Conservation (phyloP, 2,113 vertebrate species). For the Syngnathus typhle region DNA sequence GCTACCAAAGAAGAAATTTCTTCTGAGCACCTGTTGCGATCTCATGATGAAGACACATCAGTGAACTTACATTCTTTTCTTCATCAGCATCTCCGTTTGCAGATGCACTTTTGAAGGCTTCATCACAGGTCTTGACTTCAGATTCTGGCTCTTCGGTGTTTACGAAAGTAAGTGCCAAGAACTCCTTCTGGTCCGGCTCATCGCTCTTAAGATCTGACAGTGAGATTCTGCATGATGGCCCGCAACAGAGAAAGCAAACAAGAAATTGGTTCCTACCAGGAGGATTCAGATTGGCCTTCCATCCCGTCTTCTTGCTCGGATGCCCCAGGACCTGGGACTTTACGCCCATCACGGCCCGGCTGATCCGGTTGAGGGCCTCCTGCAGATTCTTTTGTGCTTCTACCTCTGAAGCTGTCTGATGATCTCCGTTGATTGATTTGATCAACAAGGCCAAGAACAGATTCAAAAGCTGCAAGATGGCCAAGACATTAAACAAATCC, state of each 20-base stretch:
- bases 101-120: slow-evolving; percentile 72
- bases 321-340: slow-evolving; percentile 63
- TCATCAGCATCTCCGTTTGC: slow-evolving; percentile 72
- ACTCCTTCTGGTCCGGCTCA: slow-evolving; percentile 23
- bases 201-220: neutral
- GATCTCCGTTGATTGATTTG: slow-evolving; percentile 91
- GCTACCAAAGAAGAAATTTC: slow-evolving; percentile 10
- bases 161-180: slow-evolving; percentile 30
- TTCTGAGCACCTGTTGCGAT: neutral
- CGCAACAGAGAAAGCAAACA: neutral
- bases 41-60: neutral
- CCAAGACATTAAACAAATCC: neutral
- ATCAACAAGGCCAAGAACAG: slow-evolving; percentile 92
- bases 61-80: slow-evolving; percentile 6
- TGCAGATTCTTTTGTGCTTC: slow-evolving; percentile 92
- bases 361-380: slow-evolving; percentile 85
- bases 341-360: slow-evolving; percentile 65
- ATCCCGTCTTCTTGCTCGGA: slow-evolving; percentile 37
- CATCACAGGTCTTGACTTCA: slow-evolving; percentile 33
- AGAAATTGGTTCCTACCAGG: slow-evolving; percentile 13
- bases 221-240: neutral
- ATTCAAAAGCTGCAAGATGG: slow-evolving; percentile 80
- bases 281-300: neutral
- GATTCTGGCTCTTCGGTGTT: slow-evolving; percentile 44
- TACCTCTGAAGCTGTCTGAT: slow-evolving; percentile 77